Evolutionary conservation across 2,113 vertebrate genomes (phyloP), one percentile per base, ranked within the genome.

Genomic region (Phaetusa simplex): DNA sequence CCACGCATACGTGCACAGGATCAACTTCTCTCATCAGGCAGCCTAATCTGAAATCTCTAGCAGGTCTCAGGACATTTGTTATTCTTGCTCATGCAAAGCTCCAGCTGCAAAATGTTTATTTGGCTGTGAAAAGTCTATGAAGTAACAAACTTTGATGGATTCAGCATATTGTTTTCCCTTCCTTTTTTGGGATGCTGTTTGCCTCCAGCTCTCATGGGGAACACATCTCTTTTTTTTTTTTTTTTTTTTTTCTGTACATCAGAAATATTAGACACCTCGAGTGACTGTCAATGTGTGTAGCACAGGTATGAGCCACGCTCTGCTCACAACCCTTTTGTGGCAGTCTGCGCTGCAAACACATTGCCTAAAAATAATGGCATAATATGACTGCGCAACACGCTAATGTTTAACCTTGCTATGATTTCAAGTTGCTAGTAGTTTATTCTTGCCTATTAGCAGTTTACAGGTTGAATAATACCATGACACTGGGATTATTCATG

Each of bases 91-190:
- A 56, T 29, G 78, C 86, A 88, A 82, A 49, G 70, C 50, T 97
- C 91, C 93, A 94, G 94, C 95, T 96, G 95, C 87, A 95, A 72
- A 91, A 94, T 93, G 82, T 95, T 97, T 96, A 89, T 87, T 95
- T 95, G 93, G 89, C 81, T 95, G 93, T 95, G 91, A 93, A 96
- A 91, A 94, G 84, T 82, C 84, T 77, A 76, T 77, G 83, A 80
- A 95, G 96, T 91, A 93, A 94, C 82, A 49, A 85, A n/a, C 86
- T 94, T 85, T 94, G 91, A 95, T 82, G 83, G 91, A 87, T 89
- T 79, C 86, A 78, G 77, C 70, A 7, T 76, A 88, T 96, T 97
- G 92, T 95, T 92, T 95, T 93, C 77, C 36, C 91, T 95, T 92
- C 77, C 88, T 93, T 95, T 95, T 95, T 93, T 76, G 93, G 61